These are phyloP conservation scores for Phengaris arion DNA, from an alignment of 2,888 invertebrate genomes.

Conservation along the genomic window DNA sequence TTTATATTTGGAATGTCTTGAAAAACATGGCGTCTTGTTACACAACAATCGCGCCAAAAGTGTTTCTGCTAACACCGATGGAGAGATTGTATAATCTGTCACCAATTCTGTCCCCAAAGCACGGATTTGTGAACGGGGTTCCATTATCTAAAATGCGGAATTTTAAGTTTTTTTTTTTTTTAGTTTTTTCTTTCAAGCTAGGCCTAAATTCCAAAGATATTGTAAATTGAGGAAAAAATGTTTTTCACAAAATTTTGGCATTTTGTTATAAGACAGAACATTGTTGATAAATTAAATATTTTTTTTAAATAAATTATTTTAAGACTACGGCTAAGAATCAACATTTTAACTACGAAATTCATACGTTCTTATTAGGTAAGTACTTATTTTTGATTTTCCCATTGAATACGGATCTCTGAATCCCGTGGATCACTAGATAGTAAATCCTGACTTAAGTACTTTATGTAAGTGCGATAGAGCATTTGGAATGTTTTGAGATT, in stretches of 20 bases:
- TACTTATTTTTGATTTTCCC: too few relatives aligned
- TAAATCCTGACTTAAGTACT: constrained; percentile 15
- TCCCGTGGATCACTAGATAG: constrained; percentile 28
- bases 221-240: background rate
- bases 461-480: constrained; percentile 47
- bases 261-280: background rate
- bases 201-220: background rate
- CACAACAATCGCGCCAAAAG: constrained; percentile 59
- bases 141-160: background rate
- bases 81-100: constrained; percentile 43
- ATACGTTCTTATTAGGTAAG: too few relatives aligned
- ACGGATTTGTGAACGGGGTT: constrained; percentile 17
- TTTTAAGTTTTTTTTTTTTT: background rate
- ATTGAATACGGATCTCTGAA: constrained; percentile 29
- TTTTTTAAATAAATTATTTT: too few relatives aligned
- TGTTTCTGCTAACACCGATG: constrained; percentile 59
- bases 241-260: background rate
- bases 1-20: constrained; percentile 22
- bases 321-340: too few relatives aligned
- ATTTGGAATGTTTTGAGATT: constrained; percentile 46
- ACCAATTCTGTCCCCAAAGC: constrained; percentile 26
- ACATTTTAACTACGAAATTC: too few relatives aligned
- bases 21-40: constrained; percentile 44
- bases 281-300: background rate
- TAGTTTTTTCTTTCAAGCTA: background rate